Base-by-base conservation (phyloP, 2,888 invertebrate species). In the Nemotelus pantherinus region DNA sequence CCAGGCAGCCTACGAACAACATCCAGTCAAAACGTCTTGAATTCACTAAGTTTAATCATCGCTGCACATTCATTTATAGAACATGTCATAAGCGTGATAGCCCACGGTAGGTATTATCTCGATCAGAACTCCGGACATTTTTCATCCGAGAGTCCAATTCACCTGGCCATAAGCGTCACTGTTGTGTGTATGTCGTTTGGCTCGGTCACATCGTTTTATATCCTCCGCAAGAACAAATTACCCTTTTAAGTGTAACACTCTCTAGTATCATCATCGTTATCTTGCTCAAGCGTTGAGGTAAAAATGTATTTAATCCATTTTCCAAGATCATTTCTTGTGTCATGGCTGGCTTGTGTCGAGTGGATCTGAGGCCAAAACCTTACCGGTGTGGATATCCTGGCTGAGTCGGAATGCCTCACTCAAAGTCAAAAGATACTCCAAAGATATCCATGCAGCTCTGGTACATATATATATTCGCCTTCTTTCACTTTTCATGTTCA, bases 171-270 rank as follows among this genome's bases (percentile, higher is more conserved):
- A 70, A 43, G 70, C 70, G 55, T 70, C 53, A 41, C 55, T 55
- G 50, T 67, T 25, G 25, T 57, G 25, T 25, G 25, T 25, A 25
- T 25, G 25, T 25, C 25, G 25, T 25, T 25, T 25, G 25, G 25
- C 25, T 25, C 25, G 25, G 25, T 25, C 25, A 25, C 57, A 57
- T 57, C 9, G 9, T 64, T 43, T 10, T 60, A 25, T 72, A 72
- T 58, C 58, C 72, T 72, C 58, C 72, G 60, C 72, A 77, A 78
- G 77, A 78, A 79, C 79, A 79, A 79, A 79, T 79, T 78, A 79
- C 79, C 79, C 79, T 79, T 78, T 79, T 79, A 79, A 79, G 75
- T 79, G 77, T 79, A 79, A 79, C 79, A 79, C 79, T 79, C 70
- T 50, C 60, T 25, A 60, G 74, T 70, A 78, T 79, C 77, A 65